These are phyloP conservation scores for Oenanthe oenanthe DNA, from an alignment of 2,113 vertebrate species.

Conservation along the genomic window DNA sequence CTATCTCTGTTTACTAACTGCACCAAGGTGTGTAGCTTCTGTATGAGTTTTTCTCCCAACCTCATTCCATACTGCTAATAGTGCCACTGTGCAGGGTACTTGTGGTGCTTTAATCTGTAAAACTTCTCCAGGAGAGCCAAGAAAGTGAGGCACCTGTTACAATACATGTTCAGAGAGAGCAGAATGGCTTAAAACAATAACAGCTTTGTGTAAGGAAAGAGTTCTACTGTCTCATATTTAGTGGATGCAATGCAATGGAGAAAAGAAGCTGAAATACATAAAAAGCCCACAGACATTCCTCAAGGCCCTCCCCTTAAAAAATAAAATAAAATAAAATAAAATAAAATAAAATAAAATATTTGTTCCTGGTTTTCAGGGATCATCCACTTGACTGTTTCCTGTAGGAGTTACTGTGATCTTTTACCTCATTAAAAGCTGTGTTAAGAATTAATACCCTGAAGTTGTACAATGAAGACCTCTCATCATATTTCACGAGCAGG, in stretches of 20 bases:
- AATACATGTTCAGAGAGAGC: constrained; percentile 30
- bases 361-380: not conserved
- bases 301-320: not conserved
- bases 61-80: constrained; percentile 68
- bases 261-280: not conserved
- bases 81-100: constrained; percentile 50
- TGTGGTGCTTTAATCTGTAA: constrained; percentile 54
- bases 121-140: constrained; percentile 62
- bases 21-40: constrained; percentile 73
- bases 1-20: constrained; percentile 75
- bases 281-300: not conserved
- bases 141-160: constrained; percentile 65
- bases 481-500: accelerated
- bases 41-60: constrained; percentile 67
- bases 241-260: not conserved
- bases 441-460: not conserved
- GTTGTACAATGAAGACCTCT: not conserved
- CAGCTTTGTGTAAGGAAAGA: constrained; percentile 40
- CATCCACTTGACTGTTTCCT: not conserved
- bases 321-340: not conserved
- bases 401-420: not conserved
- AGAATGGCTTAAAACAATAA: not conserved
- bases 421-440: not conserved
- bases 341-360: not conserved
- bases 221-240: constrained; percentile 21